These are phyloP conservation scores for rat (Rattus norvegicus) DNA, from an alignment of 2,113 vertebrate genomes.

Conservation along the genomic window DNA sequence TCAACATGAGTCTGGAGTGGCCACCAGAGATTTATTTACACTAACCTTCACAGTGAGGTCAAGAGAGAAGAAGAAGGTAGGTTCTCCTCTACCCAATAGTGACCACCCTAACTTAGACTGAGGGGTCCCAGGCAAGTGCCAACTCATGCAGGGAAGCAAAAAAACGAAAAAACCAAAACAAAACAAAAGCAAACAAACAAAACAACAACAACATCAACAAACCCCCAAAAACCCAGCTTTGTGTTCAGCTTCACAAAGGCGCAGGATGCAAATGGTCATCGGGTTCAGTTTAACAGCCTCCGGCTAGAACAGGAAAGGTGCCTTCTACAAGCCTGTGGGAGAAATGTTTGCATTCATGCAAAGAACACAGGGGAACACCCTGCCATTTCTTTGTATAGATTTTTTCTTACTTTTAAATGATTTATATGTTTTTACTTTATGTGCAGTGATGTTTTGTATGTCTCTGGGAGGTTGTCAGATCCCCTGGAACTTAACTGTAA, in stretches of 20 bases:
- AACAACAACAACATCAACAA: too few species aligned
- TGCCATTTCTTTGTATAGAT: not conserved
- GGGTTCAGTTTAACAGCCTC: not conserved
- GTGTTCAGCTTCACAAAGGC: not conserved
- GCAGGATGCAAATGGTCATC: not conserved
- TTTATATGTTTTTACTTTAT: not conserved
- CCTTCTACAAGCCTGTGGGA: not conserved
- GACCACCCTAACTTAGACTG: not conserved
- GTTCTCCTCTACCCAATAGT: too few species aligned
- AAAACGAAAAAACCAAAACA: too few species aligned
- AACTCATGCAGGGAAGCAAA: not conserved
- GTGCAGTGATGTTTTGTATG: not conserved
- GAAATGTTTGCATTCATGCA: slow-evolving; percentile 6
- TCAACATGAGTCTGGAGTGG: not conserved
- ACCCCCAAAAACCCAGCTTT: too few species aligned
- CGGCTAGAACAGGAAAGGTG: not conserved
- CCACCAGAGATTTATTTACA: not conserved
- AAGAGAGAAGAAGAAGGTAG: slow-evolving; percentile 6
- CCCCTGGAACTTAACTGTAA: not conserved
- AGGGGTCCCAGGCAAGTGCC: not conserved
- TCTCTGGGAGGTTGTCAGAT: not conserved
- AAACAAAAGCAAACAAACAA: too few species aligned
- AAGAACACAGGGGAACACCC: not conserved
- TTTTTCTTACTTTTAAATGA: not conserved
- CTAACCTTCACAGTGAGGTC: not conserved